A percentile compares a stretch with the other conserved stretches of the same genome.
Evolutionary conservation across 2,797 vertebrate species (phyloP).

Genomic region (Aselliscus stoliczkanus): DNA sequence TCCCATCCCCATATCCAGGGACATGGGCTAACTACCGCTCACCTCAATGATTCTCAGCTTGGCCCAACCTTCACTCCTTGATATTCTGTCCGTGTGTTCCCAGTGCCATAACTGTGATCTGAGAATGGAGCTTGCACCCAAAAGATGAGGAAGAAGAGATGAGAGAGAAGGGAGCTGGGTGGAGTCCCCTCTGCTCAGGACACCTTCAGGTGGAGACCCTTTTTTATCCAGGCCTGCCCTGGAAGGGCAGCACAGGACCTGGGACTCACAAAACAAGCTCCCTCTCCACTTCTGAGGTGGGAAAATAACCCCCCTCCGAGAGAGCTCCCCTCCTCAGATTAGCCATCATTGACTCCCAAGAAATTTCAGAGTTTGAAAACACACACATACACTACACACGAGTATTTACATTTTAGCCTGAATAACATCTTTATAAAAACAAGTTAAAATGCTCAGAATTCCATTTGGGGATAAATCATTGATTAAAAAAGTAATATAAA

Average conservation of each 20-base stretch:
- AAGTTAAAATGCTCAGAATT: background rate
- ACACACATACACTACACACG: background rate
- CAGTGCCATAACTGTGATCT: background rate
- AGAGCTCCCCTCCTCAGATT: background rate
- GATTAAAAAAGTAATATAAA: background rate
- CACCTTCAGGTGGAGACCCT: background rate
- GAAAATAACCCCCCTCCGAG: background rate
- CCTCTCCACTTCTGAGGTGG: background rate
- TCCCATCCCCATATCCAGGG: background rate
- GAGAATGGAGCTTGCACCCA: background rate
- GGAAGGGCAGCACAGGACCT: background rate
- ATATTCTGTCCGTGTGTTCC: background rate
- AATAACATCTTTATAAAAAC: background rate
- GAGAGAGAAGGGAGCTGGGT: background rate
- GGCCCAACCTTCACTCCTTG: background rate
- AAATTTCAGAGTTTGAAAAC: background rate
- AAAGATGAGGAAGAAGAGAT: background rate
- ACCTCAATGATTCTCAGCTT: background rate
- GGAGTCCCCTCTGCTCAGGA: background rate
- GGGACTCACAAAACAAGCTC: background rate
- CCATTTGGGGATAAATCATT: background rate
- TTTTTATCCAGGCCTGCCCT: background rate
- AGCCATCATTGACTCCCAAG: background rate
- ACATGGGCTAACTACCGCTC: background rate
- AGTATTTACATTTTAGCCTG: background rate